phyloP scores from a whole-genome alignment of 2,888 invertebrate genomes.

The Nemapogon koenigi region DNA sequence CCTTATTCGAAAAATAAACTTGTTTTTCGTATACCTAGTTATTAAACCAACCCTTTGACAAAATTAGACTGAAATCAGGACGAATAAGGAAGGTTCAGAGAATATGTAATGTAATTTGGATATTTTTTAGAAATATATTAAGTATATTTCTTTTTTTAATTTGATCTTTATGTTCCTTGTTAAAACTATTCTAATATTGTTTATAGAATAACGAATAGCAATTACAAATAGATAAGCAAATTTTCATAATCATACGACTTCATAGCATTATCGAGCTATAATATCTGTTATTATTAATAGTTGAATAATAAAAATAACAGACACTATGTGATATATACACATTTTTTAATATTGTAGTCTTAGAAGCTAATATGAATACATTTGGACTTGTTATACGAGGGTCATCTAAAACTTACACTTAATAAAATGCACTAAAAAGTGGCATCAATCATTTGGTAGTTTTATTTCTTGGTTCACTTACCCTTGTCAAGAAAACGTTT shows the following conservation, averaged over 20 bases:
- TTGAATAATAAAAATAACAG: conserved; percentile 25
- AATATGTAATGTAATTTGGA: no score
- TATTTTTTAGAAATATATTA: no score
- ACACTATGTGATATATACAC: conserved; percentile 61
- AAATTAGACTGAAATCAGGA: no score
- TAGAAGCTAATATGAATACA: conserved; percentile 27
- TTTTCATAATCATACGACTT: conserved; percentile 11
- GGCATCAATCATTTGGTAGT: conserved; percentile 42
- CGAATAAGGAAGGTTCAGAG: no score
- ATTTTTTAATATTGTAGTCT: conserved; percentile 48
- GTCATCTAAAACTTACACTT: conserved; percentile 31
- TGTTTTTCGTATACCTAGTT: no score
- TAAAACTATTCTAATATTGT: no score
- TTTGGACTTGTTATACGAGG: conserved; percentile 48
- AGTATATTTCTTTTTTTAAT: no score
- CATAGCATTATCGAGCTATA: conserved; percentile 8
- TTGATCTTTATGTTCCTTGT: no score
- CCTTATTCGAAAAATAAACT: no score
- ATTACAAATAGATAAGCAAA: conserved; percentile 15
- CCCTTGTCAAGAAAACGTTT: background rate
- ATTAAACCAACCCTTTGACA: no score
- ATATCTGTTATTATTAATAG: background rate
- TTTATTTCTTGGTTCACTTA: conserved; percentile 26
- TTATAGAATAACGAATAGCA: no score
- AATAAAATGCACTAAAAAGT: conserved; percentile 51